These are phyloP conservation scores for Lamellibrachia columna DNA, from an alignment of 2,888 invertebrate species.

Conservation along the genomic window DNA sequence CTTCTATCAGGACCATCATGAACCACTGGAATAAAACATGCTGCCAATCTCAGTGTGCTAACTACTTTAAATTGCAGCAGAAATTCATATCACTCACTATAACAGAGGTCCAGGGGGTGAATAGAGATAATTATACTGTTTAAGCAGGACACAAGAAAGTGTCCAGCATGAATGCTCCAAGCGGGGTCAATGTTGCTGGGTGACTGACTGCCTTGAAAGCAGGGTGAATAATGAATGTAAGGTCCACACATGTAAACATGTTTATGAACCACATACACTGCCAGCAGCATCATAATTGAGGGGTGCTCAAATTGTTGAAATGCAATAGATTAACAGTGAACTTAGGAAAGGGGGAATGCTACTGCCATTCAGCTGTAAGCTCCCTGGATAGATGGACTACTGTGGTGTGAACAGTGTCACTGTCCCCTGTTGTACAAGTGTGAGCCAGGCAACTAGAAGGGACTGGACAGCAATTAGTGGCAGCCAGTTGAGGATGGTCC, in stretches of 20 bases:
- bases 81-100: neutral
- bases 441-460: neutral
- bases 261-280: neutral
- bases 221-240: neutral
- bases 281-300: neutral
- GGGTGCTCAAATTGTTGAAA: neutral
- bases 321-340: neutral
- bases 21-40: neutral
- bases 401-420: neutral
- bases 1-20: neutral
- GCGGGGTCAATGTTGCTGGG: neutral
- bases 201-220: neutral
- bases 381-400: neutral
- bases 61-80: slow-evolving; percentile 10
- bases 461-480: neutral
- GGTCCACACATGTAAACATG: neutral
- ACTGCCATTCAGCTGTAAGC: neutral
- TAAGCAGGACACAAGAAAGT: neutral
- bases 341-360: neutral
- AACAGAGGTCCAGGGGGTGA: neutral
- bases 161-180: neutral
- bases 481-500: neutral
- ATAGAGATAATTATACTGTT: neutral
- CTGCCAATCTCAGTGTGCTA: neutral
- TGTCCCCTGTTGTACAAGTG: neutral